Evolutionary conservation across 2,888 invertebrate species (phyloP).

Genomic region (Herminia tarsipennalis): DNA sequence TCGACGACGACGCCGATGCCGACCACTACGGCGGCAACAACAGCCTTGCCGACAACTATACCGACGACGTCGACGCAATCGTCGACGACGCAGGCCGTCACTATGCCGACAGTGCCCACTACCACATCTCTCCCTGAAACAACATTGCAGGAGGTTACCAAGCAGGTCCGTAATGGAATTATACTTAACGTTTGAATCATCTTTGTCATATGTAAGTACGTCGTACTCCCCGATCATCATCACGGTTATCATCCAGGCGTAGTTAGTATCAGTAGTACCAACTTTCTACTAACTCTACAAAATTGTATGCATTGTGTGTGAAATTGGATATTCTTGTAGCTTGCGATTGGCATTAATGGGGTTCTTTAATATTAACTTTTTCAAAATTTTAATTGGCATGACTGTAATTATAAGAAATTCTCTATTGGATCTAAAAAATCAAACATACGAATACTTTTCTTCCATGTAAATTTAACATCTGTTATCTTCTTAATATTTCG

Average conservation of each 20-base stretch:
- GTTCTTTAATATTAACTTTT: constrained; percentile 32
- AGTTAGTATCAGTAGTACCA: constrained; percentile 18
- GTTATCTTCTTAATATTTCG: constrained; percentile 1
- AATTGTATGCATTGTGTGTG: constrained; percentile 23
- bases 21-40: constrained; percentile 42
- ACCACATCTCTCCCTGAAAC: constrained; percentile 65
- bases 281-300: constrained; percentile 27
- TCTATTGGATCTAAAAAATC: constrained; percentile 10
- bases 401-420: constrained; percentile 3
- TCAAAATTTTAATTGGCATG: constrained; percentile 39
- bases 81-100: constrained; percentile 48
- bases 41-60: constrained; percentile 45
- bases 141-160: constrained; percentile 68
- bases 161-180: constrained; percentile 64
- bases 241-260: constrained; percentile 16
- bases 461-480: too few relatives aligned
- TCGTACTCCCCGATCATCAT: constrained; percentile 18
- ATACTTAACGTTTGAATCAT: constrained; percentile 6
- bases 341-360: constrained; percentile 25
- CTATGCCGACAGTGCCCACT: constrained; percentile 54
- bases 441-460: too few relatives aligned
- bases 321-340: constrained; percentile 10
- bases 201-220: constrained; percentile 12
- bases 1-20: constrained; percentile 39
- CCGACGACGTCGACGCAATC: constrained; percentile 44